Base-by-base conservation (phyloP, 2,797 vertebrate genomes). In the Setipinna tenuifilis region DNA sequence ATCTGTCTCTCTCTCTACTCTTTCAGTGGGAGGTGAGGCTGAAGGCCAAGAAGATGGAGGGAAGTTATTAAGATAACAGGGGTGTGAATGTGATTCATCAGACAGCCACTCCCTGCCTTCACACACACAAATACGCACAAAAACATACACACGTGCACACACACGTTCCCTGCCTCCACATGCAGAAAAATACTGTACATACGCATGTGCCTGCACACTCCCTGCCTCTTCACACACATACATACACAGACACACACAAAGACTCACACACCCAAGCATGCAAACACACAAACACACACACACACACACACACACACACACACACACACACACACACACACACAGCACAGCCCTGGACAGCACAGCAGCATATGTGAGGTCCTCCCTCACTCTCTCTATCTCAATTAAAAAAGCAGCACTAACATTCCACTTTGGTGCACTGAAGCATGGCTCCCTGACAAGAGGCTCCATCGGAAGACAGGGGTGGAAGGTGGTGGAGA, bases 11-110 rank as follows among this genome's bases (percentile, higher is more conserved):
- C 46, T 48, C 46, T 7, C 50, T 14, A 1, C 2, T 54, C 50
- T 85, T 91, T 87, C 68, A 75, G 91, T 90, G 91, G 91, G 90
- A 94, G 93, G 89, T 87, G 90, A 94, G 93, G 93, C 92, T 92
- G 91, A 92, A 92, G 89, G 91, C 91, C 90, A 85, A 86, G 87
- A 81, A 84, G 83, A 84, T 57, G 84, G 54, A 84, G 71, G 75
- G 57, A 86, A 84, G 83, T 92, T 92, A 95, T 95, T 95, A 95
- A 95, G 95, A 95, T 96, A 95, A 91, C 92, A 89, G 83, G 89
- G 91, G 84, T 94, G 93, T 92, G 93, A 93, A 90, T 92, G 90
- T 87, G 86, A 93, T 94, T 91, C 91, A 93, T 95, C 94, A 94
- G 83, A 41, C 83, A 83, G 83, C 87, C 82, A 61, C 85, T 82